Percentiles rank a stretch among this genome's conserved stretches.
These are phyloP conservation scores for Gymnorhina tibicen DNA, from an alignment of 2,113 vertebrate species.

Conservation along the genomic window DNA sequence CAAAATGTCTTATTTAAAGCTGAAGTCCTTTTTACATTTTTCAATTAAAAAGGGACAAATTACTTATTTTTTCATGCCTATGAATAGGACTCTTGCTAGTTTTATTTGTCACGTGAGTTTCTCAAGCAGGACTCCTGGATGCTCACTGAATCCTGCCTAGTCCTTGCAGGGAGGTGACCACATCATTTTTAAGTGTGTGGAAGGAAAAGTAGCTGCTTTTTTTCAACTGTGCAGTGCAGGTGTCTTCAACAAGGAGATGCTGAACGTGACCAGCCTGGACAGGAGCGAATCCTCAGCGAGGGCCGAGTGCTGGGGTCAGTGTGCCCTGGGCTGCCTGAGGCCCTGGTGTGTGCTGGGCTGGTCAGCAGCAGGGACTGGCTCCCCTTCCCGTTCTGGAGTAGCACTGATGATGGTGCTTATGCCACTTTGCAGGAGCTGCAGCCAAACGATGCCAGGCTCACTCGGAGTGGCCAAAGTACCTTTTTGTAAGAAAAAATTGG, in stretches of 20 bases:
- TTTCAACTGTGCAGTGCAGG: background rate
- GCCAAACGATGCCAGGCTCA: background rate
- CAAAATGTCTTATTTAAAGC: slow-evolving; percentile 65
- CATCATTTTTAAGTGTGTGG: background rate
- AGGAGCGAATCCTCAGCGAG: rapidly evolving
- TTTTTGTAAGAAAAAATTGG: background rate
- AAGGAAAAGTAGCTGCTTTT: background rate
- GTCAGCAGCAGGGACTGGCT: background rate
- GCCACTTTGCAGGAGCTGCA: background rate
- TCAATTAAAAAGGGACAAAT: slow-evolving; percentile 64
- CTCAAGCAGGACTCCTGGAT: background rate
- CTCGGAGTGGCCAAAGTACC: background rate
- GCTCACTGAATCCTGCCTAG: background rate
- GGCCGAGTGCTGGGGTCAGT: background rate
- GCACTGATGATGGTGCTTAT: background rate
- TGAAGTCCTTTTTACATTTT: slow-evolving; percentile 65
- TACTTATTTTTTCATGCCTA: slow-evolving; percentile 58
- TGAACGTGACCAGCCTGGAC: background rate
- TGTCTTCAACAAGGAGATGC: background rate
- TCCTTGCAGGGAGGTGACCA: background rate
- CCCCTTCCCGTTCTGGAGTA: rapidly evolving
- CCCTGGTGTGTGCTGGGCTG: background rate
- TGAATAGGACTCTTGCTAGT: slow-evolving; percentile 32
- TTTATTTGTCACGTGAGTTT: slow-evolving; percentile 10
- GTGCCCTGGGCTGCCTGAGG: background rate